These are phyloP conservation scores for Drepana falcataria DNA, from an alignment of 2,888 invertebrate genomes.

Conservation along the genomic window DNA sequence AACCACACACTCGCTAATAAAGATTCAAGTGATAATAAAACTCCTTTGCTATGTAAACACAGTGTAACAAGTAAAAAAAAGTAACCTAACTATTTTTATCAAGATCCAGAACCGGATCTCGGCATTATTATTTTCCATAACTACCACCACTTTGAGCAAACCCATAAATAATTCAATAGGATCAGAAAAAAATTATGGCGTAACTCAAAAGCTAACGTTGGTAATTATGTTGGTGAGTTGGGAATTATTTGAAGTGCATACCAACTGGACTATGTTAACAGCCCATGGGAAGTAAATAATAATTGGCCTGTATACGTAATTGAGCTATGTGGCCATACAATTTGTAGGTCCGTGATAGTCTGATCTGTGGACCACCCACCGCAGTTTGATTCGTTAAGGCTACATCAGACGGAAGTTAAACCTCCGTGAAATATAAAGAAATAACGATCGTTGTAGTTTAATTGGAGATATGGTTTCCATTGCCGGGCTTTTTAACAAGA, in stretches of 20 bases:
- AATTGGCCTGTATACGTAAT: constrained; percentile 52
- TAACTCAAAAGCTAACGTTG: constrained; percentile 41
- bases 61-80: constrained; percentile 6
- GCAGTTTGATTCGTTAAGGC: constrained; percentile 17
- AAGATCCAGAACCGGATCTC: constrained; percentile 39
- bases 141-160: constrained; percentile 36
- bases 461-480: neutral
- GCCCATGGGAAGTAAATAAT: constrained; percentile 51
- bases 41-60: constrained; percentile 19
- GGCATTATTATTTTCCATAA: constrained; percentile 35
- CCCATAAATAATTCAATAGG: constrained; percentile 42
- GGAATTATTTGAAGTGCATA: constrained; percentile 22
- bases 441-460: neutral
- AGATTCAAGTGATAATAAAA: constrained; percentile 20
- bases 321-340: constrained; percentile 49
- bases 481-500: neutral
- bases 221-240: constrained; percentile 39
- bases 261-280: constrained; percentile 24
- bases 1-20: constrained; percentile 15
- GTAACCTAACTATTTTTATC: constrained; percentile 29
- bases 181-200: constrained; percentile 31
- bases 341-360: constrained; percentile 46
- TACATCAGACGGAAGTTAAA: constrained; percentile 10
- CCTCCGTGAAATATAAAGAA: neutral
- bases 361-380: constrained; percentile 49